Percentiles rank a stretch among this genome's conserved stretches.
phyloP scores from a whole-genome alignment of 2,888 invertebrate genomes.

The Scaptomyza caliginosa region DNA sequence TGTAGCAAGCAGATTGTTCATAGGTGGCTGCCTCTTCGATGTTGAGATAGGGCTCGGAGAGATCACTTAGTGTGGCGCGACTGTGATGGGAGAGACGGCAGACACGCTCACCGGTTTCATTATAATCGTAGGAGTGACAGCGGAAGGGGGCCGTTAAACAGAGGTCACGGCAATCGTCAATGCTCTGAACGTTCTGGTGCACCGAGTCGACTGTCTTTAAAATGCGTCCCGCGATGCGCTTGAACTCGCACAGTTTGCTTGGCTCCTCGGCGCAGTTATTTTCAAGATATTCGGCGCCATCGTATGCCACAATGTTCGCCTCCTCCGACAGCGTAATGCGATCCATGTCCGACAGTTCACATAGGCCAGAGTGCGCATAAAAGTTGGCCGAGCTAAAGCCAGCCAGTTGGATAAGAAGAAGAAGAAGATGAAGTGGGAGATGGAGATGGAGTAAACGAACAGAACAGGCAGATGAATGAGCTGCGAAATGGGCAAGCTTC shows the following conservation, averaged over 20 bases:
- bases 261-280: slow-evolving; percentile 97
- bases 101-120: slow-evolving; percentile 95
- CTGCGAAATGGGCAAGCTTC: slow-evolving; percentile 39
- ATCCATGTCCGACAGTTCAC: slow-evolving; percentile 96
- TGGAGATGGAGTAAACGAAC: background rate
- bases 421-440: background rate
- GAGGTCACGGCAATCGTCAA: slow-evolving; percentile 94
- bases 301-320: slow-evolving; percentile 89
- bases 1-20: slow-evolving; percentile 96
- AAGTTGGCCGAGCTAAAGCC: slow-evolving; percentile 94
- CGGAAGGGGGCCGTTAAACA: slow-evolving; percentile 95
- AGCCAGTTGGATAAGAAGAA: background rate
- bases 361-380: slow-evolving; percentile 93
- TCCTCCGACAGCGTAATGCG: slow-evolving; percentile 94
- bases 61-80: slow-evolving; percentile 93
- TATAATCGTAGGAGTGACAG: slow-evolving; percentile 96
- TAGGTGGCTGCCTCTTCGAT: slow-evolving; percentile 96
- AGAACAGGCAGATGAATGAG: slow-evolving; percentile 50
- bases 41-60: slow-evolving; percentile 94
- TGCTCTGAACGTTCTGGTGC: slow-evolving; percentile 93
- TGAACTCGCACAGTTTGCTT: slow-evolving; percentile 96
- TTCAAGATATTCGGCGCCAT: slow-evolving; percentile 93
- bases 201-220: slow-evolving; percentile 97
- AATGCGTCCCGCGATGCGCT: slow-evolving; percentile 93
- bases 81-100: slow-evolving; percentile 96